Evolutionary conservation across 2,888 invertebrate genomes (phyloP).

Genomic region (Neuroscelio doddi): DNA sequence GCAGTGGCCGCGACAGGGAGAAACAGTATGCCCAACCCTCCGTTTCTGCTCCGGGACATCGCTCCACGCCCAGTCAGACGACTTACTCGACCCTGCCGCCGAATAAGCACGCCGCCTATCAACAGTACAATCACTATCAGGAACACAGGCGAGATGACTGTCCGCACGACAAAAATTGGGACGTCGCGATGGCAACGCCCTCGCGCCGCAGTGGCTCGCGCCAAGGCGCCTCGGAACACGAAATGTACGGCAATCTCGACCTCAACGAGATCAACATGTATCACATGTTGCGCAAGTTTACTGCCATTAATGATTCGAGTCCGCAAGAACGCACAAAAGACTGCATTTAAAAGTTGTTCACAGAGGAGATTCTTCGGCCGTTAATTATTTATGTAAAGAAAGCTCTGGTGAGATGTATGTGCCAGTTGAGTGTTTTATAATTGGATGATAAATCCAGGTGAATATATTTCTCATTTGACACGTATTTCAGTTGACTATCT

Average conservation of each 20-base stretch:
- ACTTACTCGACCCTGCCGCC: constrained; percentile 67
- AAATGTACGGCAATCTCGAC: constrained; percentile 41
- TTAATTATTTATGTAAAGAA: too few species aligned
- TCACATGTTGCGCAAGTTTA: constrained; percentile 38
- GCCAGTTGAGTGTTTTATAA: too few species aligned
- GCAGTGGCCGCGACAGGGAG: constrained; percentile 19
- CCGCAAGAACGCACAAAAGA: background rate
- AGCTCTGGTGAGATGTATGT: too few species aligned
- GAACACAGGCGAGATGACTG: constrained; percentile 49
- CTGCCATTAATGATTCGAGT: constrained; percentile 31
- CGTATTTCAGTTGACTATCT: too few species aligned
- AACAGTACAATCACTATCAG: constrained; percentile 61
- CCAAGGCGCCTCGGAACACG: constrained; percentile 30
- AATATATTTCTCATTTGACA: too few species aligned
- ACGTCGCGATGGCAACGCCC: constrained; percentile 37
- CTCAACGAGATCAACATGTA: constrained; percentile 42
- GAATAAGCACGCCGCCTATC: constrained; percentile 61
- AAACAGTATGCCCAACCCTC: constrained; percentile 35
- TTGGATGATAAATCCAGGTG: too few species aligned
- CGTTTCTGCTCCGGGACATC: constrained; percentile 16
- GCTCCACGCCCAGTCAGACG: constrained; percentile 41
- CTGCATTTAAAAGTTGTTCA: constrained; percentile 1
- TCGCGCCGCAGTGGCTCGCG: constrained; percentile 4
- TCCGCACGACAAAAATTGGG: constrained; percentile 28
- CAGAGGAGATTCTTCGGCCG: too few species aligned